Evolutionary conservation across 2,113 vertebrate species (phyloP).

Genomic region (Burhinus bistriatus): DNA sequence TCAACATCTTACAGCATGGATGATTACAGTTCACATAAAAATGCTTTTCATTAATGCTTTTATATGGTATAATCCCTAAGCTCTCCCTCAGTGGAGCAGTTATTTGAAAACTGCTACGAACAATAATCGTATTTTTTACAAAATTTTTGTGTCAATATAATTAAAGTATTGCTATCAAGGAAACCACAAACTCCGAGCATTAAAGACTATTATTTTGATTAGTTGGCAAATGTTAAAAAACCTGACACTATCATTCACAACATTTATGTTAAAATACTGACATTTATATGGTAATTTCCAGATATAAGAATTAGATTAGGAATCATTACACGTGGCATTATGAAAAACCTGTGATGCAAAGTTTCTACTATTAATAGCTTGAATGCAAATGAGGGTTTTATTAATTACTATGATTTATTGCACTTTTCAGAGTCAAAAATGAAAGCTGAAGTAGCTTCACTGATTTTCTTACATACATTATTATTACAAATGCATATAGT

Average conservation of each 20-base stretch:
- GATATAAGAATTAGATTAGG: background rate
- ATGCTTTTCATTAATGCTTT: background rate
- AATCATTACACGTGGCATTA: background rate
- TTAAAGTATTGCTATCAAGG: background rate
- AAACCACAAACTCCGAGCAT: background rate
- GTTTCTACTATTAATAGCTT: background rate
- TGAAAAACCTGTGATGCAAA: background rate
- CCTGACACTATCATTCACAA: background rate
- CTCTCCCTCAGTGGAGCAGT: background rate
- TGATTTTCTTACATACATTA: background rate
- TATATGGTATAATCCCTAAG: background rate
- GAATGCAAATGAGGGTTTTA: background rate
- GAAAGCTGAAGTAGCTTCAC: background rate
- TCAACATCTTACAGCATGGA: background rate
- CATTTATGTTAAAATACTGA: background rate
- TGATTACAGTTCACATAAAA: background rate
- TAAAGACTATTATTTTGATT: background rate
- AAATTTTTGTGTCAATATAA: background rate
- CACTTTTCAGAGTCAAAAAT: background rate
- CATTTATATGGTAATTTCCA: slow-evolving; percentile 11
- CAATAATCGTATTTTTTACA: background rate
- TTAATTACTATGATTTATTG: background rate
- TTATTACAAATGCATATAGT: background rate
- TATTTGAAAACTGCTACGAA: background rate
- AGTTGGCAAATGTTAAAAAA: background rate